phyloP scores from a whole-genome alignment of 2,888 invertebrate genomes.

The Pyralis farinalis region DNA sequence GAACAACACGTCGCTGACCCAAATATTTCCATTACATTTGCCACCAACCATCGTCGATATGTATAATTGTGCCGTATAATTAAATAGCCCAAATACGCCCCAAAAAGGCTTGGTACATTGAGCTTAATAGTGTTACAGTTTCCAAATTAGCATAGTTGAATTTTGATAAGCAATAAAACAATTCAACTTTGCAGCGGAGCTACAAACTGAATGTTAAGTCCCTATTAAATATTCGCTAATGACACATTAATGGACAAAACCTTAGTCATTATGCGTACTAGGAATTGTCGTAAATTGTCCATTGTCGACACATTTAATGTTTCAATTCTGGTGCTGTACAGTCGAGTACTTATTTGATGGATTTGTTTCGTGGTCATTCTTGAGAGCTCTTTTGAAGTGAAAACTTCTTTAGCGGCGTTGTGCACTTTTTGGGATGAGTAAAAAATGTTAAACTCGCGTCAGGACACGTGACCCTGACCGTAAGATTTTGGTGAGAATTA shows the following conservation, averaged over 20 bases:
- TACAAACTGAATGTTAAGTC: slow-evolving; percentile 33
- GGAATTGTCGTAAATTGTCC: slow-evolving; percentile 42
- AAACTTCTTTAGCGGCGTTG: no score
- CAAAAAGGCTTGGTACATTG: slow-evolving; percentile 20
- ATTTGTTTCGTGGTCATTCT: no score
- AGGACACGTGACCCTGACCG: no score
- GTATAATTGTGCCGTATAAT: slow-evolving; percentile 26
- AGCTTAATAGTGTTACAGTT: slow-evolving; percentile 52
- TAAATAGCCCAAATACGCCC: slow-evolving; percentile 30
- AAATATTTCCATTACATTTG: no score
- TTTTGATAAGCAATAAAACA: slow-evolving; percentile 71
- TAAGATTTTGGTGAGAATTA: no score
- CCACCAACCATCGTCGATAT: no score
- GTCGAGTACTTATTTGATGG: background rate
- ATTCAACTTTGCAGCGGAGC: slow-evolving; percentile 36
- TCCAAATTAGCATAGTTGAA: slow-evolving; percentile 69
- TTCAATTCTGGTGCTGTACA: slow-evolving; percentile 8
- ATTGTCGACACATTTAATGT: slow-evolving; percentile 8
- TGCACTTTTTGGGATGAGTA: no score
- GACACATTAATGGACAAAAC: slow-evolving; percentile 62
- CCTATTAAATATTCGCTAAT: slow-evolving; percentile 56
- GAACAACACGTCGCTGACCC: no score
- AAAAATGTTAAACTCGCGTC: no score
- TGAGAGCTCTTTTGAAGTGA: no score
- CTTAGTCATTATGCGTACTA: slow-evolving; percentile 48